Evolutionary conservation across 2,113 vertebrate genomes (phyloP).

Genomic region (Mastomys natalensis): DNA sequence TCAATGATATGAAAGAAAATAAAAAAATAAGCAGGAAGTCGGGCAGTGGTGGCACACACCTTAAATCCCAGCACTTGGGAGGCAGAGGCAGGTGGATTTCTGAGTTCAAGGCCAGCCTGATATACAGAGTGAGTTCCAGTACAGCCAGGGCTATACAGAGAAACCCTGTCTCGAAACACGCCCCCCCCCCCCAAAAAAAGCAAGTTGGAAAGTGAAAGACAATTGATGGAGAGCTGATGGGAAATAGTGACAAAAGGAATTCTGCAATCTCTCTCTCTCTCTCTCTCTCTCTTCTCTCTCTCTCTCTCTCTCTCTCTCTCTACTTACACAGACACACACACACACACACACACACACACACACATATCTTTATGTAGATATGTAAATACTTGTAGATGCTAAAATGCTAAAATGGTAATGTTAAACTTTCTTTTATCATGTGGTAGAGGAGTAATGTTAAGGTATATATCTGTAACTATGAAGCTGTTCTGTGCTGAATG

Average conservation of each 20-base stretch:
- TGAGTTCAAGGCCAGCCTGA: too few species aligned
- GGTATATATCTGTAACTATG: neutral
- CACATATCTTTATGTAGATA: neutral
- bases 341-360: neutral
- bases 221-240: neutral
- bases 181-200: too few species aligned
- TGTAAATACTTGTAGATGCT: neutral
- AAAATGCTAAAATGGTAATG: neutral
- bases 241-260: neutral
- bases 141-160: too few species aligned
- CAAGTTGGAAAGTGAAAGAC: neutral
- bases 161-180: too few species aligned
- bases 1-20: neutral
- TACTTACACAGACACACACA: neutral
- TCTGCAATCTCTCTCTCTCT: neutral
- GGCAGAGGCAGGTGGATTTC: too few species aligned
- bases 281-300: too few species aligned
- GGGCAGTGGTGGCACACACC: too few species aligned
- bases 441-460: neutral
- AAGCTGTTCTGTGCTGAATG: neutral
- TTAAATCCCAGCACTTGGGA: too few species aligned
- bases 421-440: neutral
- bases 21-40: neutral
- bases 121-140: too few species aligned
- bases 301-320: too few species aligned